Evolutionary conservation across 2,797 vertebrate species (phyloP).

Genomic region (Notamacropus eugenii): DNA sequence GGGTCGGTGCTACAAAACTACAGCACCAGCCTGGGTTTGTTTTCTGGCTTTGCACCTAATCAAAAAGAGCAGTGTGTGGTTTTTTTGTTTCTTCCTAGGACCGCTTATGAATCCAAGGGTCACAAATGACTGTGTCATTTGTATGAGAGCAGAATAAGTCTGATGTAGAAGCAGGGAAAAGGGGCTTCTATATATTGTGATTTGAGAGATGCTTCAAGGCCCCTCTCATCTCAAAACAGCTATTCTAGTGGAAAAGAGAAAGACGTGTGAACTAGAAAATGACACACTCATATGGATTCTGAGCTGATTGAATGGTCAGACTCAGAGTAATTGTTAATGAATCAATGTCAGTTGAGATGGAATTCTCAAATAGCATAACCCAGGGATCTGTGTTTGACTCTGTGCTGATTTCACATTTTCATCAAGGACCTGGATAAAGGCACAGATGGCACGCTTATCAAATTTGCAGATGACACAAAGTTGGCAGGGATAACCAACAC

Average conservation of each 20-base stretch:
- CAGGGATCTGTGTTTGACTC: neutral
- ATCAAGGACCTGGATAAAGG: neutral
- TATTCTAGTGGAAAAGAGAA: neutral
- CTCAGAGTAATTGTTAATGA: neutral
- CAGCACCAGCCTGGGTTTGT: neutral
- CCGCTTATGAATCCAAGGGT: neutral
- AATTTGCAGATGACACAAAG: constrained; percentile 1
- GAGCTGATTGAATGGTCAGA: neutral
- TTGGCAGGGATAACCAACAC: neutral
- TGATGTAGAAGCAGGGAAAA: neutral
- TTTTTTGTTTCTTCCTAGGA: neutral
- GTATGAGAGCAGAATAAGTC: neutral
- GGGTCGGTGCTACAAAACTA: neutral
- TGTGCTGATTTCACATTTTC: neutral
- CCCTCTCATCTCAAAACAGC: neutral
- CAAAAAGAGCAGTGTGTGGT: neutral
- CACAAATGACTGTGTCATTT: neutral
- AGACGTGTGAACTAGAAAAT: neutral
- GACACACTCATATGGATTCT: neutral
- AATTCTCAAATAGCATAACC: neutral
- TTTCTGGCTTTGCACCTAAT: neutral
- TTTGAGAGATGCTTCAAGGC: neutral
- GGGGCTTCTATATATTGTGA: neutral
- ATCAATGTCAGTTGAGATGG: neutral
- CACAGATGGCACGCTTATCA: neutral